Evolutionary conservation across 2,113 vertebrate genomes (phyloP).

Genomic region (Daubentonia madagascariensis): DNA sequence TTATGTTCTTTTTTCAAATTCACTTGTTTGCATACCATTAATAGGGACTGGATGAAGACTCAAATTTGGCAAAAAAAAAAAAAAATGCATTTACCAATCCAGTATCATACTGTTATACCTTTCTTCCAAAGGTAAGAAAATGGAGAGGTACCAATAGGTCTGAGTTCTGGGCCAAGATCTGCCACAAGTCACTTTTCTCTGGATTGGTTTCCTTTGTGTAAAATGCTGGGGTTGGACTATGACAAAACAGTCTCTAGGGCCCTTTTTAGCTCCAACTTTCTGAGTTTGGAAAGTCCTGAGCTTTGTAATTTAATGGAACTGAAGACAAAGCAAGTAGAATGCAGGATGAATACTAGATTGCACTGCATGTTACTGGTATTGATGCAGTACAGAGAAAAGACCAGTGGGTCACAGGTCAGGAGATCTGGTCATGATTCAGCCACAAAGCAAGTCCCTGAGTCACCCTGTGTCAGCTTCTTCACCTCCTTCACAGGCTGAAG

Average conservation of each 20-base stretch:
- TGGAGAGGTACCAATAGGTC: neutral
- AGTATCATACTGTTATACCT: neutral
- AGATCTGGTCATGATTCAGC: neutral
- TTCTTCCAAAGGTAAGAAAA: neutral
- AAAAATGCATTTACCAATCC: neutral
- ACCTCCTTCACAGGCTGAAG: neutral
- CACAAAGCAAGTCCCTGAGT: neutral
- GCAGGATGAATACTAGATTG: neutral
- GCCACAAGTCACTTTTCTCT: neutral
- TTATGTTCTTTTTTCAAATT: constrained; percentile 47
- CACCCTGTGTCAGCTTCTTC: neutral
- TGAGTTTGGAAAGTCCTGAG: neutral
- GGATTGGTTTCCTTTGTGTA: neutral
- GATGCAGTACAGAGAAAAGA: neutral
- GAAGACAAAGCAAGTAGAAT: neutral
- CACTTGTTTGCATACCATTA: constrained; percentile 44
- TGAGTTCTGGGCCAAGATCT: neutral
- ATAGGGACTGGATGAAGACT: neutral
- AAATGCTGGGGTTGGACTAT: neutral
- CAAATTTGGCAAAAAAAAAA: neutral
- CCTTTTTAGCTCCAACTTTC: neutral
- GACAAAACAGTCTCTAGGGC: neutral
- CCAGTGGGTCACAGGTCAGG: neutral
- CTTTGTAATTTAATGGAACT: neutral
- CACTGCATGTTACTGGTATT: too few species aligned